Evolutionary conservation across 1,140 invertebrate genomes (phyloP), one percentile per base, ranked within the genome.

Genomic region (Drosophila parvula): DNA sequence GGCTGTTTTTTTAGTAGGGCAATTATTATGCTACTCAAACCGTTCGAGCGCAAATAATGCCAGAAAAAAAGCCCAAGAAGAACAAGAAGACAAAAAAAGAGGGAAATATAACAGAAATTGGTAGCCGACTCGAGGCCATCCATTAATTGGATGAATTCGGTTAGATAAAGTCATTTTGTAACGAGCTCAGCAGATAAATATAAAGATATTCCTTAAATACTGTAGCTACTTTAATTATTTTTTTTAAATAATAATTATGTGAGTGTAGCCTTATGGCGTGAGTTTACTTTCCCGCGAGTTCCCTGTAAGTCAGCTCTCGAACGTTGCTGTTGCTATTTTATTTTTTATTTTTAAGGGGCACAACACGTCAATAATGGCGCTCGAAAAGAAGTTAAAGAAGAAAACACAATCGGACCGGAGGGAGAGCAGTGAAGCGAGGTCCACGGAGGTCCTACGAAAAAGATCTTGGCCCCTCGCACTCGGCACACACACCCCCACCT

Each of bases 331-430:
- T 9, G 5, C 30, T 30, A 7, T 50, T 68, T 16, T 30, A 7
- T 50, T 68, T 16, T 5, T 34, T 64, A 32, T 68, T 76, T 67
- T 65, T 53, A 69, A 65, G 70, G 76, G 67, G 79, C 75, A 86
- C 79, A 86, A 86, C 83, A 88, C 82, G 79, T 83, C 82, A 86
- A 86, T 83, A 86, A 79, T 88, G 86, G 83, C 76, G 75, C 76
- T 86, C 50, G 71, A 88, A 88, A 86, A 88, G 67, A 85, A 73
- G 82, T 81, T 85, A 81, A 85, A 63, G 58, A 85, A 60, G 64
- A 81, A 80, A 85, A 88, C 62, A 82, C 83, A 86, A 86, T 82
- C 76, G 79, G 63, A 77, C 53, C 53, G 59, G 64, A 77, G 82
- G 51, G 41, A 38, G 40, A 22, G 32, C 45, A 48, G 34, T 56